These are phyloP conservation scores for Ibycter americanus DNA, from an alignment of 2,797 vertebrate species.

Conservation along the genomic window DNA sequence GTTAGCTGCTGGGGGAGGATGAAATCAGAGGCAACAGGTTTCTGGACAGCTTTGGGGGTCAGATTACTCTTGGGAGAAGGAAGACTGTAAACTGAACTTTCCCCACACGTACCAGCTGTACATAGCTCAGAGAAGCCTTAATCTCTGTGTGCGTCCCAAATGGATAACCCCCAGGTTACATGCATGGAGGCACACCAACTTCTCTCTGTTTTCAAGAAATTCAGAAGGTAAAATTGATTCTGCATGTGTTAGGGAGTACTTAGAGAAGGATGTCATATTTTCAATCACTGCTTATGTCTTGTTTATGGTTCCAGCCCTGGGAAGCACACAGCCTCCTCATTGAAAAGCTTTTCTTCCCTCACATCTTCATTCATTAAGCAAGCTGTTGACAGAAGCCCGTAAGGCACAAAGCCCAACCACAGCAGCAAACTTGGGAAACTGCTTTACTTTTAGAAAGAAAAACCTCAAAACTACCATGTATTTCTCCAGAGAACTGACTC, in stretches of 20 bases:
- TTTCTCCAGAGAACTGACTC: slow-evolving; percentile 2
- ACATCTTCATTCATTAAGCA: slow-evolving; percentile 47
- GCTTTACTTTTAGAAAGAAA: slow-evolving; percentile 33
- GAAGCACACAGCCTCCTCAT: background rate
- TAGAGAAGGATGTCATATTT: background rate
- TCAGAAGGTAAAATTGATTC: background rate
- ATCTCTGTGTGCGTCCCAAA: rapidly evolving
- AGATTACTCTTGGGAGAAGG: background rate
- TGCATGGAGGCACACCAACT: background rate
- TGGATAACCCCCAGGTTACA: background rate
- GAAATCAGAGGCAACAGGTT: background rate
- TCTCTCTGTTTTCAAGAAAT: background rate
- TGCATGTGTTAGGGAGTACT: background rate
- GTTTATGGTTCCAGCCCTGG: background rate
- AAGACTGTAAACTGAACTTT: background rate
- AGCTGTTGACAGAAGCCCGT: background rate
- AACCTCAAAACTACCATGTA: background rate
- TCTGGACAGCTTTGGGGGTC: background rate
- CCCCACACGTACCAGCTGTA: background rate
- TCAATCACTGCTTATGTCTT: background rate
- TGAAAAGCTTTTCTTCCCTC: slow-evolving; percentile 24
- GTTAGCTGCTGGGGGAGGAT: background rate
- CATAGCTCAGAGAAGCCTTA: background rate
- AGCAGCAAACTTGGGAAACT: background rate
- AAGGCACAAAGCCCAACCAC: background rate